Percentiles rank a stretch among this genome's conserved stretches.
phyloP scores from a whole-genome alignment of 2,113 vertebrate genomes.

The Chloropsis cyanopogon region DNA sequence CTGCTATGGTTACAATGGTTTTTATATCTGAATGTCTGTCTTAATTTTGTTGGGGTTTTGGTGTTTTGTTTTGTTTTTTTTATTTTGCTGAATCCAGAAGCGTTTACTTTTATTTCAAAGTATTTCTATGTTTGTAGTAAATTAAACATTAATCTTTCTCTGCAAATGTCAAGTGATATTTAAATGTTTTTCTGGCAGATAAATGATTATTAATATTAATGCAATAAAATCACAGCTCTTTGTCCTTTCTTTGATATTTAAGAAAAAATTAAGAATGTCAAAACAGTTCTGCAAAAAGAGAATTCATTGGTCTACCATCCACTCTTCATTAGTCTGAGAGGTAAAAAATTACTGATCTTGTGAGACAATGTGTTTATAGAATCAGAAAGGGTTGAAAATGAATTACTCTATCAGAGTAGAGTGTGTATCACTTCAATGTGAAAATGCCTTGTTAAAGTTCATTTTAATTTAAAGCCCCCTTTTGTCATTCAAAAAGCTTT shows the following conservation, averaged over 20 bases:
- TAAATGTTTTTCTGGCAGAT: conserved; percentile 74
- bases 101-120: conserved; percentile 64
- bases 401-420: conserved; percentile 78
- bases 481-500: conserved; percentile 69
- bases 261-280: conserved; percentile 68
- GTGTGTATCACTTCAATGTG: conserved; percentile 68
- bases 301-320: conserved; percentile 59
- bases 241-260: conserved; percentile 73
- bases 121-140: conserved; percentile 67
- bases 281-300: conserved; percentile 56
- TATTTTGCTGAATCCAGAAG: conserved; percentile 52
- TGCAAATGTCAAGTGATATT: conserved; percentile 74
- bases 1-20: conserved; percentile 44
- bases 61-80: neutral
- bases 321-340: conserved; percentile 57
- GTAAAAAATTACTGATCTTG: conserved; percentile 81
- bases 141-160: conserved; percentile 74
- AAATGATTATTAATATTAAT: conserved; percentile 75
- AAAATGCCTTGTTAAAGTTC: conserved; percentile 75
- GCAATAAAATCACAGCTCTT: conserved; percentile 62
- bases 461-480: conserved; percentile 78
- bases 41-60: conserved; percentile 14
- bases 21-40: conserved; percentile 39
- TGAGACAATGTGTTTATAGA: conserved; percentile 79
- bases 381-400: conserved; percentile 78